A percentile compares a stretch with the other conserved stretches of the same genome.
These are phyloP conservation scores for Hyposoter didymator DNA, from an alignment of 2,888 invertebrate species.

Conservation along the genomic window DNA sequence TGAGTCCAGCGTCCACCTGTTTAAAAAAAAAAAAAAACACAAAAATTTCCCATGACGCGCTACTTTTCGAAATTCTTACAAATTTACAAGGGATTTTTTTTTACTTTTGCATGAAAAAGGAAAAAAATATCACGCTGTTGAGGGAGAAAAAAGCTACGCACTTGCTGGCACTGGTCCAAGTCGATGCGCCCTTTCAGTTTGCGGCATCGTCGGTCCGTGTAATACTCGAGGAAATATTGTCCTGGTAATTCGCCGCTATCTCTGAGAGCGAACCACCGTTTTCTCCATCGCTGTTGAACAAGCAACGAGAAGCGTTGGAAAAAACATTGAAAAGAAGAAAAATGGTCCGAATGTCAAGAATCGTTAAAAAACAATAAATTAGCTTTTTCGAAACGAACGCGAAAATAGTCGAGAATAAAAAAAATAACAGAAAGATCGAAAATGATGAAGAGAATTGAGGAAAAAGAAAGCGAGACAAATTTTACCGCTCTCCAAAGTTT, in stretches of 20 bases:
- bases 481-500: slow-evolving; percentile 98
- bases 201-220: slow-evolving; percentile 93
- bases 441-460: not conserved
- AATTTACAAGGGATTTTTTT: not conserved
- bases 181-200: slow-evolving; percentile 96
- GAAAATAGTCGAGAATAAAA: not conserved
- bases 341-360: slow-evolving; percentile 8
- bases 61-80: not conserved
- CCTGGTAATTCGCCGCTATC: slow-evolving; percentile 96
- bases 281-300: slow-evolving; percentile 93
- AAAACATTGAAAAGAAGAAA: slow-evolving; percentile 17
- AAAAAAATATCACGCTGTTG: not conserved
- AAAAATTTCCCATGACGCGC: not conserved
- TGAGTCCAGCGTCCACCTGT: slow-evolving; percentile 94
- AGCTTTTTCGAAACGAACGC: too few species aligned
- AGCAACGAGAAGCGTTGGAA: slow-evolving; percentile 71
- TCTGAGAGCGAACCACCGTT: slow-evolving; percentile 96
- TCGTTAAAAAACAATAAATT: slow-evolving; percentile 24
- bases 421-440: slow-evolving; percentile 23
- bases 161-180: slow-evolving; percentile 98
- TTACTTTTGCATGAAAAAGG: not conserved
- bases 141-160: slow-evolving; percentile 79
- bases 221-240: slow-evolving; percentile 97
- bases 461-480: slow-evolving; percentile 73
- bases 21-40: slow-evolving; percentile 22